Conservation (phyloP, 2,888 invertebrate species). For the Neria commutata region DNA sequence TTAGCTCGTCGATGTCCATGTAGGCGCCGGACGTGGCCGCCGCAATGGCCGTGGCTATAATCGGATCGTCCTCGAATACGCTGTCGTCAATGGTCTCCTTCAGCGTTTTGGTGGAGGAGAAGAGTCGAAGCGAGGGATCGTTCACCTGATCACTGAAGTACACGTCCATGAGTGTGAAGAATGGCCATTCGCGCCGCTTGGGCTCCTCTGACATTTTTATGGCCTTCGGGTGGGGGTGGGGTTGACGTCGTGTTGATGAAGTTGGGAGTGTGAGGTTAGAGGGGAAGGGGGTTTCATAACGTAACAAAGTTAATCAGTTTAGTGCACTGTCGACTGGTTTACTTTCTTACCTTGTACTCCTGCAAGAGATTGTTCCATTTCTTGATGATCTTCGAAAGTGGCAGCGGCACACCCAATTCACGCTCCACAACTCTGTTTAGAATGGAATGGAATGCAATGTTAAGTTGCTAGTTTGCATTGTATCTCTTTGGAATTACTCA, state of each 20-base stretch:
- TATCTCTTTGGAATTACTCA: conserved; percentile 48
- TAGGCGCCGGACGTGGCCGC: conserved; percentile 61
- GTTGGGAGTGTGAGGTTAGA: not conserved
- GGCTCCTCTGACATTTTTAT: conserved; percentile 63
- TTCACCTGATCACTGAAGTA: conserved; percentile 63
- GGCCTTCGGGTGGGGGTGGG: conserved; percentile 40
- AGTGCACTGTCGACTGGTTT: not conserved
- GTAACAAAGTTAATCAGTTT: not conserved
- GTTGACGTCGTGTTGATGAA: not conserved
- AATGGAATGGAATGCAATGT: conserved; percentile 19
- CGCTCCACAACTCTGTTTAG: conserved; percentile 59
- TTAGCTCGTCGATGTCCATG: conserved; percentile 61
- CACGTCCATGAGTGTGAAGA: conserved; percentile 62
- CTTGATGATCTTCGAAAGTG: conserved; percentile 62
- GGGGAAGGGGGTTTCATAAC: not conserved
- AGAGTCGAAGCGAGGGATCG: conserved; percentile 61
- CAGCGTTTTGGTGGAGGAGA: conserved; percentile 62
- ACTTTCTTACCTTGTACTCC: conserved; percentile 58
- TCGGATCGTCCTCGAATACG: conserved; percentile 62
- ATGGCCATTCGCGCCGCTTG: conserved; percentile 62
- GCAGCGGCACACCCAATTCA: conserved; percentile 61
- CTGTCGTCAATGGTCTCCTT: conserved; percentile 62
- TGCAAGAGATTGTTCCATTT: conserved; percentile 63
- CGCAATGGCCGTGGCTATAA: conserved; percentile 61
- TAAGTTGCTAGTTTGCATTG: not conserved